These are phyloP conservation scores for Crematogaster levior DNA, from an alignment of 2,888 invertebrate genomes.

Conservation along the genomic window DNA sequence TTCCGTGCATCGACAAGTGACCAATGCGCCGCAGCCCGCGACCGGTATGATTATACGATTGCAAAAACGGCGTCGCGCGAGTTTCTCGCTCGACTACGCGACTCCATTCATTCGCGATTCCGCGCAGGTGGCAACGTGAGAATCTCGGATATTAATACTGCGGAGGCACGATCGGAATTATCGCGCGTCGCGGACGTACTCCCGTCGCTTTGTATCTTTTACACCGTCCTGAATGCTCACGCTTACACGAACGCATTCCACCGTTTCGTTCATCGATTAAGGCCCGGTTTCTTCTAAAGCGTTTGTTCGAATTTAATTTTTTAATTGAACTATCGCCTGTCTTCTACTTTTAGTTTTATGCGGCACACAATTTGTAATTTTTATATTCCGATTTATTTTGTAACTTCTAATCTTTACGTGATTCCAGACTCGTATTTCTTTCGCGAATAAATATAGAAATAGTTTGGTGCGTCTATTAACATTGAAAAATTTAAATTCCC, in stretches of 20 bases:
- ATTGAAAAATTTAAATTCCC: constrained; percentile 22
- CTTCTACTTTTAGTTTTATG: background rate
- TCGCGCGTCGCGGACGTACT: background rate
- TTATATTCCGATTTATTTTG: background rate
- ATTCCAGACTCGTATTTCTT: background rate
- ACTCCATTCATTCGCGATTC: constrained; percentile 21
- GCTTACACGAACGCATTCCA: background rate
- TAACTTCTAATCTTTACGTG: background rate
- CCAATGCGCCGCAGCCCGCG: constrained; percentile 6
- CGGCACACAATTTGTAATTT: too few species aligned
- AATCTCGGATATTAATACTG: constrained; percentile 26
- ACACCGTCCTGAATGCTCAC: background rate
- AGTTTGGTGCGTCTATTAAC: background rate
- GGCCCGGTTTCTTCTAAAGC: background rate
- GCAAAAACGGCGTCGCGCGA: constrained; percentile 53
- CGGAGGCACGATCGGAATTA: constrained; percentile 24
- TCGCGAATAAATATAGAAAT: background rate
- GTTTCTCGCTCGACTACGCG: constrained; percentile 1
- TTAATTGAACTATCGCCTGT: background rate
- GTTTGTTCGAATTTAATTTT: background rate
- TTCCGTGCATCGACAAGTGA: constrained; percentile 58
- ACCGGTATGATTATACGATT: constrained; percentile 52
- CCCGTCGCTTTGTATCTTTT: constrained; percentile 8
- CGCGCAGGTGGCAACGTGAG: background rate
- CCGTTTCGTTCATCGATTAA: background rate